Evolutionary conservation across 1,140 invertebrate genomes (phyloP).

Genomic region (Myzus persicae): DNA sequence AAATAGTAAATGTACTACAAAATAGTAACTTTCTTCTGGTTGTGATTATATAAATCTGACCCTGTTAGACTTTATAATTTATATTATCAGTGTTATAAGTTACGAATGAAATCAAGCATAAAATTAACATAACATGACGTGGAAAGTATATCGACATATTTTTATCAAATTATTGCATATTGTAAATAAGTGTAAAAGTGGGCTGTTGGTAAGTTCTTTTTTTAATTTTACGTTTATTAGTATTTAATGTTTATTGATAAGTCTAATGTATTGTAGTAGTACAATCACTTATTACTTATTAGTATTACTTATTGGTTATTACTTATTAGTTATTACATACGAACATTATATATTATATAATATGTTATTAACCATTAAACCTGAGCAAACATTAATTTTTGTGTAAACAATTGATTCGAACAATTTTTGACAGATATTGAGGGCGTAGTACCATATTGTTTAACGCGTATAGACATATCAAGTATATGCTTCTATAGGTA

Average conservation of each 20-base stretch:
- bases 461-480: background rate
- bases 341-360: background rate
- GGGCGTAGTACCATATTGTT: background rate
- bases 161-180: too few species aligned
- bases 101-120: too few species aligned
- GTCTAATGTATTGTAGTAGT: background rate
- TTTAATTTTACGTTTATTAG: background rate
- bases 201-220: too few species aligned
- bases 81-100: too few species aligned
- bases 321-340: background rate
- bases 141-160: too few species aligned
- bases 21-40: too few species aligned
- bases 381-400: background rate
- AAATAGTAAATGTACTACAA: too few species aligned
- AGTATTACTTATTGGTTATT: background rate
- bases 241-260: constrained; percentile 19
- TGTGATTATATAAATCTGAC: too few species aligned
- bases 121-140: too few species aligned
- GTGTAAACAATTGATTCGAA: background rate
- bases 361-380: background rate
- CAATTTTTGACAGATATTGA: background rate
- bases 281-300: background rate
- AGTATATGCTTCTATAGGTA: background rate
- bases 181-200: too few species aligned
- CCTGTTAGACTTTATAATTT: too few species aligned